phyloP scores from a whole-genome alignment of 2,888 invertebrate genomes.

The Molorchus minor region DNA sequence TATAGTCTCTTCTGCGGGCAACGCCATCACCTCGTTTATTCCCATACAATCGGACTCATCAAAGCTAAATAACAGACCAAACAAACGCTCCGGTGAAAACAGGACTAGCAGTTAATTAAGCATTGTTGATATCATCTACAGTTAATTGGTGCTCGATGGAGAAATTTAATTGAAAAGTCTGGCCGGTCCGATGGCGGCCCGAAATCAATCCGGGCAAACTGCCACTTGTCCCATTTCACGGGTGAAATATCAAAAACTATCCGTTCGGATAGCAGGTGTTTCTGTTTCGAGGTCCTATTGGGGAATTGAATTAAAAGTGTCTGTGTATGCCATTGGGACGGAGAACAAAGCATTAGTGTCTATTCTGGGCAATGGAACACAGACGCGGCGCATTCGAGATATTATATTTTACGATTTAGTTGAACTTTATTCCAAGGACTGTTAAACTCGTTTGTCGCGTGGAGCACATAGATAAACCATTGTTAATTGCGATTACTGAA shows the following conservation, averaged over 20 bases:
- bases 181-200: not conserved
- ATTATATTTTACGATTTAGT: too few species aligned
- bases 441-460: too few species aligned
- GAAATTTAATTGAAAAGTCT: constrained; percentile 17
- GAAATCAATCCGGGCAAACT: constrained; percentile 10
- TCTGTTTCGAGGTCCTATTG: not conserved
- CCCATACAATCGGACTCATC: constrained; percentile 5
- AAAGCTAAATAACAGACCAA: constrained; percentile 5
- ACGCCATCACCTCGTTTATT: not conserved
- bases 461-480: too few species aligned
- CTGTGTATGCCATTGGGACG: not conserved
- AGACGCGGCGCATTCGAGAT: too few species aligned
- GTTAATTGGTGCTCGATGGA: constrained; percentile 2
- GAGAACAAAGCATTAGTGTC: not conserved
- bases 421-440: too few species aligned
- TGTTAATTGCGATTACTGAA: too few species aligned
- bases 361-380: too few species aligned
- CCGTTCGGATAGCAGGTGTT: constrained; percentile 3
- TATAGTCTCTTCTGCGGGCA: not conserved
- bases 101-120: not conserved
- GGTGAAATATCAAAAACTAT: constrained; percentile 8
- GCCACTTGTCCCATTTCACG: constrained; percentile 11
- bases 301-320: constrained; percentile 12
- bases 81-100: not conserved
- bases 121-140: not conserved